Evolutionary conservation across 2,888 invertebrate species (phyloP).

Genomic region (Caenorhabditis parvicauda): DNA sequence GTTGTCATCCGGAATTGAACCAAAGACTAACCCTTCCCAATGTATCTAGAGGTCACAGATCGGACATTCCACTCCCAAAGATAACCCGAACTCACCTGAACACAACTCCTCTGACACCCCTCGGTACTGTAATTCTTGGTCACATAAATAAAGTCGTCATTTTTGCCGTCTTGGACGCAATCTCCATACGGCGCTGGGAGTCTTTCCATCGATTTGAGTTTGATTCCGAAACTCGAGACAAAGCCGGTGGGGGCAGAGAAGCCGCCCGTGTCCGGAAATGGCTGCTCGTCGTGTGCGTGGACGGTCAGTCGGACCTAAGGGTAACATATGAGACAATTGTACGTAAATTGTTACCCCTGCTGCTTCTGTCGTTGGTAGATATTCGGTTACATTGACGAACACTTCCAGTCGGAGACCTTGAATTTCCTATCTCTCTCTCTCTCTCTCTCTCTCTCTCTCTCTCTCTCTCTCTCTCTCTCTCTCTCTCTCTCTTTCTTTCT

Average conservation of each 20-base stretch:
- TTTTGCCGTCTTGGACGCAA: conserved; percentile 53
- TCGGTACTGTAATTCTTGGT: conserved; percentile 57
- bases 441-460: not conserved
- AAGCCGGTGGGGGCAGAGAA: conserved; percentile 62
- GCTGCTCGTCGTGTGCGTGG: conserved; percentile 52
- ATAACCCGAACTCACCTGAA: conserved; percentile 23
- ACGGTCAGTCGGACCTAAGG: conserved; percentile 54
- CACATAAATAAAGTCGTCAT: conserved; percentile 53
- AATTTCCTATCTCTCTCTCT: too few species aligned
- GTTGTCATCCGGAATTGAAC: too few species aligned
- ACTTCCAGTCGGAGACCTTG: conserved; percentile 56
- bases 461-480: conserved; percentile 1
- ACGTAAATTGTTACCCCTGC: conserved; percentile 51
- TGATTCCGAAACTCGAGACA: conserved; percentile 57
- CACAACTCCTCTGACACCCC: conserved; percentile 58
- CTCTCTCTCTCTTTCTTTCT: not conserved
- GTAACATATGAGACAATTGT: conserved; percentile 9
- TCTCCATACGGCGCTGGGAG: conserved; percentile 60
- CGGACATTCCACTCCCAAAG: too few species aligned
- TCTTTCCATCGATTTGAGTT: conserved; percentile 58
- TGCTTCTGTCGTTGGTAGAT: conserved; percentile 60
- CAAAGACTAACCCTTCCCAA: too few species aligned
- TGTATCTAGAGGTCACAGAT: too few species aligned
- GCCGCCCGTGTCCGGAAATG: conserved; percentile 60
- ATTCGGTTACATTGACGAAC: conserved; percentile 59